Base-by-base conservation (phyloP, 2,888 invertebrate species). In the Morinoia aosen region DNA sequence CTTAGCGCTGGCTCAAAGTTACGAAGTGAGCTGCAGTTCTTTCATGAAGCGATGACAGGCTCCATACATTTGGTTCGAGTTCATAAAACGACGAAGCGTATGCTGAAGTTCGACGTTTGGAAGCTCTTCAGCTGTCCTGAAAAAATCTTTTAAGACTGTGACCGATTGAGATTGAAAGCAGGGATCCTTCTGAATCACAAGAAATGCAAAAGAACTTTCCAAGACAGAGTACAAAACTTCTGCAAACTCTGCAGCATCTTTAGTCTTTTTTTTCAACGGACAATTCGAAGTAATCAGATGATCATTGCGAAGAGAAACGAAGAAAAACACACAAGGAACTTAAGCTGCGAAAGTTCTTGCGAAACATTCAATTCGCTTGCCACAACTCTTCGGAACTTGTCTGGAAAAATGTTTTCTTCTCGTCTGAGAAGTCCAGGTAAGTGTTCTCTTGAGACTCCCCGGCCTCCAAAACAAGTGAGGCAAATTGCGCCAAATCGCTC, bases 291-390 rank as follows among this genome's bases (percentile, higher is more conserved):
- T 93, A 93, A 93, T 93, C 93, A 93, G 93, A 56, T 57, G 93
- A 93, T 93, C 93, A 57, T 93, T 93, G 33, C 57, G 57, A 93
- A 93, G 56, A 19, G 33, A 93, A 93, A 56, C 57, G 48, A 93
- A 56, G 57, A 33, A 93, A 93, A 93, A 93, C 93, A 57, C 11
- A 33, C 57, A 93, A 93, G 93, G 93, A 93, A 93, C 48, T 93
- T 57, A 93, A 93, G 93, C 93, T n/a, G 93, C 57, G 25, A 57
- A 93, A 93, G 93, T 93, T 93, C 56, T 57, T 56, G 93, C 56
- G 93, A 93, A 93, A 93, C 93, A 93, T 93, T 93, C 93, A 93
- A 93, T 93, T 93, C 57, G 93, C 48, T 93, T 56, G 93, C 93
- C 93, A 57, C 93, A 93, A 57, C 57, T 93, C 93, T 57, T 33